phyloP scores from a whole-genome alignment of 1,140 invertebrate species.

The Scaptomyza montana region DNA sequence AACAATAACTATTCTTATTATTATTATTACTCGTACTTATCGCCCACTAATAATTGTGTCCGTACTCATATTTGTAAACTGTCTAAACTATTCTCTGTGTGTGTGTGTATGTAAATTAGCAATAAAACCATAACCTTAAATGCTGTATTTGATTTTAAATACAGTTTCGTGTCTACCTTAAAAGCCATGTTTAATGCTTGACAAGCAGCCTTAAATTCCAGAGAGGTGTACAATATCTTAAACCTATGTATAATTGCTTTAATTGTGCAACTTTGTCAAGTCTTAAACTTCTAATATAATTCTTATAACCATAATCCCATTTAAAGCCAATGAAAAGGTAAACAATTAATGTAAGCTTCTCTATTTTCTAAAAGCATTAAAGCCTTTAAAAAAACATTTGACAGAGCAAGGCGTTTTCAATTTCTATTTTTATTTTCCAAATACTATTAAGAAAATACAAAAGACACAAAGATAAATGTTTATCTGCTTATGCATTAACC shows the following conservation, averaged over 20 bases:
- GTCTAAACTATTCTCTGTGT: slow-evolving; percentile 23
- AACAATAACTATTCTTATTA: slow-evolving; percentile 40
- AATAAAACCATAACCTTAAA: slow-evolving; percentile 74
- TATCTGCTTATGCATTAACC: slow-evolving; percentile 17
- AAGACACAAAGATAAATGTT: slow-evolving; percentile 2
- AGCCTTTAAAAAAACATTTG: neutral
- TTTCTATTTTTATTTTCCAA: neutral
- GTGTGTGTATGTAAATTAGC: slow-evolving; percentile 77
- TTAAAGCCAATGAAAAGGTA: slow-evolving; percentile 37
- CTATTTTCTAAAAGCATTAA: neutral
- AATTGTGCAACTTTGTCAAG: too few species aligned
- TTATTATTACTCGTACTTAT: slow-evolving; percentile 31
- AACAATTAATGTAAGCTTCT: slow-evolving; percentile 21
- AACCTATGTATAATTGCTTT: slow-evolving; percentile 13
- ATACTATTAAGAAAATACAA: neutral
- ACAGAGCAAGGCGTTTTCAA: neutral
- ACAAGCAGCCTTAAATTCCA: slow-evolving; percentile 18
- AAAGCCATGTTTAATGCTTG: slow-evolving; percentile 47
- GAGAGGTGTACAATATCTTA: neutral
- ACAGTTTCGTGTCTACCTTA: too few species aligned
- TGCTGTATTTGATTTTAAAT: slow-evolving; percentile 53
- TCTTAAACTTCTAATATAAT: neutral
- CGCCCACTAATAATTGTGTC: slow-evolving; percentile 34
- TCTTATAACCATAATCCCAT: slow-evolving; percentile 4
- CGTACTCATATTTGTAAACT: slow-evolving; percentile 62